Evolutionary conservation across 2,113 vertebrate genomes (phyloP).

Genomic region (Crotalus tigris): DNA sequence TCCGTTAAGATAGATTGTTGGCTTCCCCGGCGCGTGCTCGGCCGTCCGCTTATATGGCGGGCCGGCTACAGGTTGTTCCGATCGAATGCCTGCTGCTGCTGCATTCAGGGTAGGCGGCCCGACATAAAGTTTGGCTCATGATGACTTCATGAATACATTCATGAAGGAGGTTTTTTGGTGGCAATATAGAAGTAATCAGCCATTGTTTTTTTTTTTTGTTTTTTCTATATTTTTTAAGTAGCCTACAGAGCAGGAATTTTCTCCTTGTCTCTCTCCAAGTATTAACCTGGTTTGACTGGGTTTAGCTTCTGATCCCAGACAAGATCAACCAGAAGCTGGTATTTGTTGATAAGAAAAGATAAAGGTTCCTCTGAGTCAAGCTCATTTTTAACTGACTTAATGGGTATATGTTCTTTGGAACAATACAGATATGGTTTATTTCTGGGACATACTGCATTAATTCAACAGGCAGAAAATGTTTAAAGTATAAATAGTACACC

Average conservation of each 20-base stretch:
- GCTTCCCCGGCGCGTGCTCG: too few relatives aligned
- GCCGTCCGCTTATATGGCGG: too few relatives aligned
- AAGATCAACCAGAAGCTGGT: background rate
- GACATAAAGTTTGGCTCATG: background rate
- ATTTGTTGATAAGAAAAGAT: background rate
- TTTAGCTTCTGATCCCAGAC: background rate
- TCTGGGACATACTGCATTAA: background rate
- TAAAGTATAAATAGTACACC: conserved; percentile 19
- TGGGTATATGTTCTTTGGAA: background rate
- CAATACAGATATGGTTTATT: background rate
- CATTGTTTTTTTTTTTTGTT: too few relatives aligned
- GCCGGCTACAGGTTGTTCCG: too few relatives aligned
- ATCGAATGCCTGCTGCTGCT: too few relatives aligned
- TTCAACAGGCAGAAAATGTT: conserved; percentile 13
- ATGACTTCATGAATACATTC: background rate
- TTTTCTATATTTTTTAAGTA: background rate
- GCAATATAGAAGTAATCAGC: background rate
- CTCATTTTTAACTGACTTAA: background rate
- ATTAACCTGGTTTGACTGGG: background rate
- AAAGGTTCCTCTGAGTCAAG: background rate
- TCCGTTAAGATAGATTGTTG: too few relatives aligned
- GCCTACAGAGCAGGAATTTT: background rate
- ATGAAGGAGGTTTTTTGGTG: background rate
- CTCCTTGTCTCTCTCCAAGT: background rate
- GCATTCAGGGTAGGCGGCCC: too few relatives aligned